phyloP scores from a whole-genome alignment of 2,888 invertebrate species.

The Bellardia pandia region DNA sequence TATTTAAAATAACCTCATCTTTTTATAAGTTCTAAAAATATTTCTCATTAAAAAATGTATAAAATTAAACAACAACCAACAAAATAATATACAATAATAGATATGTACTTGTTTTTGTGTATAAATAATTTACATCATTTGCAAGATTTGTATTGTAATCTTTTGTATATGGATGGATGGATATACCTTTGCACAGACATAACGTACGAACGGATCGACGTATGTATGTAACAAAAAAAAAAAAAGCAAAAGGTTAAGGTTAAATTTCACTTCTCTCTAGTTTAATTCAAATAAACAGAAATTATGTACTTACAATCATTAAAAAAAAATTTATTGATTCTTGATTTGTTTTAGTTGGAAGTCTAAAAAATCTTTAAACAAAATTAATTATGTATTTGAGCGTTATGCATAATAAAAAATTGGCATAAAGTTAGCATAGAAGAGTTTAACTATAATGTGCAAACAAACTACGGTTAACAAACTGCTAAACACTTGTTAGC shows the following conservation, averaged over 20 bases:
- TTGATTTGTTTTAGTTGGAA: not conserved
- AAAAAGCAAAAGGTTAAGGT: slow-evolving; percentile 17
- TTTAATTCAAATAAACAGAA: slow-evolving; percentile 48
- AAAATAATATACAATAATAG: not conserved
- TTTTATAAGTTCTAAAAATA: slow-evolving; percentile 50
- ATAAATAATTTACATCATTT: slow-evolving; percentile 14
- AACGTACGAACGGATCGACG: not conserved
- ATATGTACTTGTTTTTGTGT: slow-evolving; percentile 52
- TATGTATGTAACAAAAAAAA: slow-evolving; percentile 30
- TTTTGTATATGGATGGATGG: not conserved
- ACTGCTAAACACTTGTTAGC: too few relatives aligned
- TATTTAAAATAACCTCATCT: slow-evolving; percentile 54
- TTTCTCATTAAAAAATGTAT: slow-evolving; percentile 56
- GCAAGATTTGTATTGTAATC: slow-evolving; percentile 21
- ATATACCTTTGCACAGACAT: not conserved
- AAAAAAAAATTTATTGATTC: not conserved
- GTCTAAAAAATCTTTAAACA: too few relatives aligned
- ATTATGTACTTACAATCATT: slow-evolving; percentile 29
- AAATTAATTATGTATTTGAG: too few relatives aligned
- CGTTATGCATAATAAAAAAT: too few relatives aligned
- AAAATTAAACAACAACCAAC: slow-evolving; percentile 37
- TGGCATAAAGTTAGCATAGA: too few relatives aligned
- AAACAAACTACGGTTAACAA: too few relatives aligned
- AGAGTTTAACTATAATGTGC: too few relatives aligned
- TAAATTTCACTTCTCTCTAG: slow-evolving; percentile 21